Conservation (phyloP, 2,113 vertebrate genomes). For the Mormyrus lacerda region DNA sequence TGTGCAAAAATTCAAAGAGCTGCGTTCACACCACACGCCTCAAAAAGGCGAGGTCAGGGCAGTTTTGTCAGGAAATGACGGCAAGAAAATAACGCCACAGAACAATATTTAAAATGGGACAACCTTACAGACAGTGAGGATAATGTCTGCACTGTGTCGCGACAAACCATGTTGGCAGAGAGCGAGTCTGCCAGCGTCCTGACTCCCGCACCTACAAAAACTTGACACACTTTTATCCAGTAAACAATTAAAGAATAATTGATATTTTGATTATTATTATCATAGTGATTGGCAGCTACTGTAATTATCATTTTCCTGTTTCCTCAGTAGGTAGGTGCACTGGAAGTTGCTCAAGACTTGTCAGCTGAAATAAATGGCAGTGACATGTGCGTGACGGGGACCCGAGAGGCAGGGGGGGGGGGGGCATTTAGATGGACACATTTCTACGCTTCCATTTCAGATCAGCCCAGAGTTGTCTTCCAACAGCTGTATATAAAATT, state of each 20-base stretch:
- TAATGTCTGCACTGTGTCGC: neutral
- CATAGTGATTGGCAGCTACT: neutral
- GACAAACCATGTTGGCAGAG: neutral
- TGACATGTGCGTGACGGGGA: neutral
- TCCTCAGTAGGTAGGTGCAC: neutral
- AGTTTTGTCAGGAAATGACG: neutral
- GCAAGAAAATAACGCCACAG: neutral
- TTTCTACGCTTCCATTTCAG: neutral
- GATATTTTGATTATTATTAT: slow-evolving; percentile 1
- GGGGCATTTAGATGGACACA: neutral
- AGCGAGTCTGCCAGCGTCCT: neutral
- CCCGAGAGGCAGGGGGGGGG: neutral
- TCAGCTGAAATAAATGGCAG: neutral
- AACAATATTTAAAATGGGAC: neutral
- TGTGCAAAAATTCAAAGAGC: neutral
- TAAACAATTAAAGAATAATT: neutral
- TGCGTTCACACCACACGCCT: neutral
- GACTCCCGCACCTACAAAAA: neutral
- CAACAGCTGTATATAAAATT: neutral
- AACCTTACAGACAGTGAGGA: neutral
- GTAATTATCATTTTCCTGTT: slow-evolving; percentile 9
- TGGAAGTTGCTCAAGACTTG: neutral
- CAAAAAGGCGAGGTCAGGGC: neutral
- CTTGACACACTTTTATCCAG: neutral
- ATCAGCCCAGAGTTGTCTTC: neutral